Evolutionary conservation across 2,113 vertebrate species (phyloP).

Genomic region (Canis aureus): DNA sequence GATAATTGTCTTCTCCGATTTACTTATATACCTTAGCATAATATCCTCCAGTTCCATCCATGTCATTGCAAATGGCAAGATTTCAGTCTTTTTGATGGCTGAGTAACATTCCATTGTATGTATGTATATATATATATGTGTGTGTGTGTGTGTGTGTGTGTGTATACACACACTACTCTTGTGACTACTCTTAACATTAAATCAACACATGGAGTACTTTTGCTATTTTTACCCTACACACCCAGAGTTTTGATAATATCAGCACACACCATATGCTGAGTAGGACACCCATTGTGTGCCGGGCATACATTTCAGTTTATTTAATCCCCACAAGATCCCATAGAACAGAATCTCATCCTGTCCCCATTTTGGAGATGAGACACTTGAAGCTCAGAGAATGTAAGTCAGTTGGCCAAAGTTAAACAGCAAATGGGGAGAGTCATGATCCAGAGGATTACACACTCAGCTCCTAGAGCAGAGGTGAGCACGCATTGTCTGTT

Average conservation of each 20-base stretch:
- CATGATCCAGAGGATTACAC: not conserved
- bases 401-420: not conserved
- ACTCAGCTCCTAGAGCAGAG: not conserved
- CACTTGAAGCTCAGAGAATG: not conserved
- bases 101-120: not conserved
- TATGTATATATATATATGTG: too few species aligned
- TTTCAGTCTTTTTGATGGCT: not conserved
- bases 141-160: too few species aligned
- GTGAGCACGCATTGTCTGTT: not conserved
- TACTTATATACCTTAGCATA: not conserved
- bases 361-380: not conserved
- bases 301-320: not conserved
- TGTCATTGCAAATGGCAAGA: not conserved
- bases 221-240: not conserved
- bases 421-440: not conserved
- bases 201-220: not conserved
- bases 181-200: not conserved
- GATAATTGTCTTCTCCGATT: not conserved
- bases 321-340: not conserved
- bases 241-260: not conserved
- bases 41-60: not conserved
- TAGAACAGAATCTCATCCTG: not conserved
- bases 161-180: not conserved
- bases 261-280: not conserved
- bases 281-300: fast-evolving